phyloP scores from a whole-genome alignment of 1,140 invertebrate species.

The Saxidomus purpurata region DNA sequence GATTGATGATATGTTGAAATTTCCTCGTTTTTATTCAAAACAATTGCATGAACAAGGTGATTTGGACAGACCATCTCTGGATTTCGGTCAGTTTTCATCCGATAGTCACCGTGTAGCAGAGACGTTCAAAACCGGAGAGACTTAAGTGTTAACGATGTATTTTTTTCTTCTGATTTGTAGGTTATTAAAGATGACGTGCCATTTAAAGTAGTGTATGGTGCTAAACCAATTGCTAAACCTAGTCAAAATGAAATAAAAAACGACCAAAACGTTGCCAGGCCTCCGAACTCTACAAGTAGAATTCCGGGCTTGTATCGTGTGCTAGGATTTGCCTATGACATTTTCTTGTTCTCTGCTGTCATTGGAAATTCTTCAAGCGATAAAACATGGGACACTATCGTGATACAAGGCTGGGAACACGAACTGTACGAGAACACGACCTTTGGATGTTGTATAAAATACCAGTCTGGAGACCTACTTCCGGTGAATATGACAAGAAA shows the following conservation, averaged over 20 bases:
- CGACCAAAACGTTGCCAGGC: not conserved
- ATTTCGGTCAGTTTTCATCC: too few species aligned
- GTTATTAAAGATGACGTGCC: not conserved
- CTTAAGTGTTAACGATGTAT: too few species aligned
- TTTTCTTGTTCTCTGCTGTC: conserved; percentile 57
- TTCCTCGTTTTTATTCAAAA: too few species aligned
- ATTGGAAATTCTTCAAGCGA: conserved; percentile 26
- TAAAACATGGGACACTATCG: conserved; percentile 39
- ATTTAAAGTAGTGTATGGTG: not conserved
- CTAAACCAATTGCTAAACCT: not conserved
- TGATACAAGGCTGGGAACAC: conserved; percentile 53
- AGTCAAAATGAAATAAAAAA: not conserved
- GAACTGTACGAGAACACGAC: not conserved
- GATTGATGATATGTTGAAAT: too few species aligned
- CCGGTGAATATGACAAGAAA: conserved; percentile 8
- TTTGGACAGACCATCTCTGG: too few species aligned
- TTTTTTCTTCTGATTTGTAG: not conserved
- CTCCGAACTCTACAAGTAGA: not conserved
- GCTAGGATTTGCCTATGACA: not conserved
- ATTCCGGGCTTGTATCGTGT: not conserved
- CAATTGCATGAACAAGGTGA: too few species aligned
- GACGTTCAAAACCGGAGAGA: too few species aligned
- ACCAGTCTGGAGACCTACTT: not conserved
- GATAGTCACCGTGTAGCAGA: too few species aligned
- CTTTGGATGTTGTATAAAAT: conserved; percentile 42